A percentile compares a stretch with the other conserved stretches of the same genome.
These are phyloP conservation scores for Xerus inauris DNA, from an alignment of 2,113 vertebrate species.

Conservation along the genomic window DNA sequence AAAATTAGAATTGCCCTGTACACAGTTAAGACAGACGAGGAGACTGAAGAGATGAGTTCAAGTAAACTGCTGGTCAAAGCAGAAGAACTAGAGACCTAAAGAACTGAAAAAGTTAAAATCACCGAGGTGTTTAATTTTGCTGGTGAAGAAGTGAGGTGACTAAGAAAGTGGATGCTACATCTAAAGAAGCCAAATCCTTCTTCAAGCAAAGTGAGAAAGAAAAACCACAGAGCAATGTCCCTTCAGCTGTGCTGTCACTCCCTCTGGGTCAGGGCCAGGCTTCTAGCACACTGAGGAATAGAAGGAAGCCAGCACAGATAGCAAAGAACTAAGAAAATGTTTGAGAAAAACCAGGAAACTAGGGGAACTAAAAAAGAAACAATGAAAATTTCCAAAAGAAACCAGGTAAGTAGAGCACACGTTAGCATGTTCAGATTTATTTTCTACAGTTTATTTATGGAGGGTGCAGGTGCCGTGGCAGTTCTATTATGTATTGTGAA, in stretches of 20 bases:
- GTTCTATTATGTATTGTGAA: conserved; percentile 71
- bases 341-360: conserved; percentile 83
- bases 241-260: conserved; percentile 49
- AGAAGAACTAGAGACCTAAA: conserved; percentile 82
- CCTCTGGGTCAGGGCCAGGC: conserved; percentile 79
- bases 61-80: conserved; percentile 75
- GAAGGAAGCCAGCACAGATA: conserved; percentile 81
- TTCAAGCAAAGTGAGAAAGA: conserved; percentile 89
- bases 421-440: conserved; percentile 51
- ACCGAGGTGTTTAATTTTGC: conserved; percentile 97
- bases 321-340: conserved; percentile 82
- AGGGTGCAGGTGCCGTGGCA: conserved; percentile 22
- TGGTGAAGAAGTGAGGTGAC: conserved; percentile 95
- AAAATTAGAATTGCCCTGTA: no score
- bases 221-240: conserved; percentile 55
- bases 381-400: conserved; percentile 82
- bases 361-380: conserved; percentile 82
- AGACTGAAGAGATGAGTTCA: conserved; percentile 66
- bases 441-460: conserved; percentile 68
- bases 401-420: conserved; percentile 61
- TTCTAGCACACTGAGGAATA: conserved; percentile 69
- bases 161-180: conserved; percentile 94
- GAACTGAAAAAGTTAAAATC: conserved; percentile 91
- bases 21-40: conserved; percentile 82
- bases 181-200: conserved; percentile 93